A percentile compares a stretch with the other conserved stretches of the same genome.
Conservation (phyloP, 2,888 invertebrate genomes). For the Phania funesta region DNA sequence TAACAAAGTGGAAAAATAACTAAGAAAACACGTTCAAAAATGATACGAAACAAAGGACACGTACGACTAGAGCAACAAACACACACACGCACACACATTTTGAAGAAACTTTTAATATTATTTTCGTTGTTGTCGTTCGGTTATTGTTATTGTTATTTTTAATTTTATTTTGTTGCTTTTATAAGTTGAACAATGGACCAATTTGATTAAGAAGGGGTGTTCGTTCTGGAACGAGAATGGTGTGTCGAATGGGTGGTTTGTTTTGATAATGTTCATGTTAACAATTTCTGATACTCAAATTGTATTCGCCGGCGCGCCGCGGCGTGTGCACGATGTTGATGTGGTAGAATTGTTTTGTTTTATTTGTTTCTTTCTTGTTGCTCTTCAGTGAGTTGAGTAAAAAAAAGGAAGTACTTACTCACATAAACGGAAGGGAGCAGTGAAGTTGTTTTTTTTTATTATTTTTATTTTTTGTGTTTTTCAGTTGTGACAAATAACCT, state of each 20-base stretch:
- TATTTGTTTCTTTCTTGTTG: slow-evolving; percentile 59
- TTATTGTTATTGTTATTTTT: slow-evolving; percentile 43
- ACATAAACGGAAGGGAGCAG: slow-evolving; percentile 6
- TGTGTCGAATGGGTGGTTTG: slow-evolving; percentile 75
- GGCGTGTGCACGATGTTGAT: background rate
- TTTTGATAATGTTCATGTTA: slow-evolving; percentile 75
- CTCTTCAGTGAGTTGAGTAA: slow-evolving; percentile 37
- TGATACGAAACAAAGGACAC: slow-evolving; percentile 36
- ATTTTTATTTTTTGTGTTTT: background rate
- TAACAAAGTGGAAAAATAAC: slow-evolving; percentile 63
- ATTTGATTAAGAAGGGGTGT: slow-evolving; percentile 43
- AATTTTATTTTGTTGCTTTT: slow-evolving; percentile 34
- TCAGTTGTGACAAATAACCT: slow-evolving; percentile 49
- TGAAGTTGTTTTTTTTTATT: slow-evolving; percentile 20
- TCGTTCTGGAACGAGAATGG: slow-evolving; percentile 7
- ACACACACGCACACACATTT: background rate
- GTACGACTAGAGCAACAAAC: slow-evolving; percentile 26
- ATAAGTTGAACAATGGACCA: slow-evolving; percentile 41
- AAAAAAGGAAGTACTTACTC: slow-evolving; percentile 26
- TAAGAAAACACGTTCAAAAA: slow-evolving; percentile 17
- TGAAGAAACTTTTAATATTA: slow-evolving; percentile 1
- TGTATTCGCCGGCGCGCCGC: slow-evolving; percentile 2
- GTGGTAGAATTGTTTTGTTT: slow-evolving; percentile 22
- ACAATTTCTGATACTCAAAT: slow-evolving; percentile 50
- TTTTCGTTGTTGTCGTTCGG: slow-evolving; percentile 16